Evolutionary conservation across 1,140 invertebrate genomes (phyloP), one percentile per base, ranked within the genome.

Genomic region (Protaetia brevitarsis): DNA sequence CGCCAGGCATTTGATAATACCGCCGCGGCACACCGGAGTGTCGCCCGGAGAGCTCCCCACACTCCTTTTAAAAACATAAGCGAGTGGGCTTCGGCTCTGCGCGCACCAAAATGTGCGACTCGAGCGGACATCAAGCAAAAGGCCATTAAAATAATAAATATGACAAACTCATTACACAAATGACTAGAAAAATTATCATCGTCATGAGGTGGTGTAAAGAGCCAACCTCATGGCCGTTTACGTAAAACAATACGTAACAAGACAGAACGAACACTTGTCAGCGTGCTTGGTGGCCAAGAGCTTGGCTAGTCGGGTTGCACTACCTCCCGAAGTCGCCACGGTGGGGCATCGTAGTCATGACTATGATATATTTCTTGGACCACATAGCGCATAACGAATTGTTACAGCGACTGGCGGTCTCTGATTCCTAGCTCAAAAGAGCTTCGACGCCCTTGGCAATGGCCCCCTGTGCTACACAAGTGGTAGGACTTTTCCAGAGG

Each of bases 391-490:
- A 75, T 19, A 77, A 37, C n/a, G 70, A 71, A 3, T 1, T 74
- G 76, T 13, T 45, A 45, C 7, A 69, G 26, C 28, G 61, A 56
- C 5, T 70, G 60, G 3, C 27, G 37, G 27, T 67, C 68, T 3
- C 19, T 69, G 3, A 76, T 66, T 2, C 70, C 69, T 8, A 76
- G 62, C n/a, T 65, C 45, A 26, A 45, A 6, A 78, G 64, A 8
- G 57, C 59, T 1, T 23, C 11, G 27, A 65, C 26, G 10, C 34
- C 64, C 63, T 59, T 66, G 59, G 76, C 75, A 45, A 76, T 69
- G 16, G 72, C 70, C 41, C 76, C 77, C 66, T 72, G 16, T 76
- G 74, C 26, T 76, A 69, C 34, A 77, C 71, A 16, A 76, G 66
- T 13, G 76, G 73, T 29, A 76, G 26, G 21, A 77, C 74, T 61